Base-by-base conservation (phyloP, 2,113 vertebrate genomes). In the Bambusicola thoracicus region DNA sequence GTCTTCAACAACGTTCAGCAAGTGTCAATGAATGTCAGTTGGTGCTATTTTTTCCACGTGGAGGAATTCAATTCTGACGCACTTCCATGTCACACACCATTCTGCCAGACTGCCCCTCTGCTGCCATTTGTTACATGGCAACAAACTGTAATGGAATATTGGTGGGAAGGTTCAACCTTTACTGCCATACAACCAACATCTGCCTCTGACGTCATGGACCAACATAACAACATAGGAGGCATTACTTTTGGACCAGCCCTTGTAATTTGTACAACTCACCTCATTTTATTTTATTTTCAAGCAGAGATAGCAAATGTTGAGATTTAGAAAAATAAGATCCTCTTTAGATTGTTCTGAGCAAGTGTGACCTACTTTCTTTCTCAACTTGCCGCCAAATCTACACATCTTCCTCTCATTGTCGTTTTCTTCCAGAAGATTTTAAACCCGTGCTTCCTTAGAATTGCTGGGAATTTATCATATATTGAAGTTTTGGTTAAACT, bases 391-490 rank as follows among this genome's bases (percentile, higher is more conserved):
- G 82, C 27, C 65, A 78, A 70, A 88, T 78, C 20, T 77, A 70
- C 55, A 75, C 49, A 48, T 53, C 19, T 92, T 89, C 88, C 59
- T 53, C 44, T 82, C 14, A 11, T n/a, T 87, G 70, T 70, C 53
- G 32, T 58, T 91, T 92, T 82, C 61, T 87, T 61, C 24, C 56
- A 84, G 61, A 85, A 91, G 48, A 91, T 82, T 89, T 91, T 53
- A 53, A 59, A 22, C 11, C 12, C 15, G 10, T 8, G 8, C 38
- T 85, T 89, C 24, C 62, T 77, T 67, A 43, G 36, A 86, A 77
- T 1, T 49, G 32, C 46, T 4, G 38, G 34, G 55, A 85, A 91
- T 49, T 38, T 38, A 46, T 81, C 17, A 48, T 11, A 34, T 9
- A 6, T 51, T 63, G 32, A 86, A 83, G 61, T 68, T 29, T 41